phyloP scores from a whole-genome alignment of 92 coral and sea anemone species.

The Hydrozoanthus gracilis region DNA sequence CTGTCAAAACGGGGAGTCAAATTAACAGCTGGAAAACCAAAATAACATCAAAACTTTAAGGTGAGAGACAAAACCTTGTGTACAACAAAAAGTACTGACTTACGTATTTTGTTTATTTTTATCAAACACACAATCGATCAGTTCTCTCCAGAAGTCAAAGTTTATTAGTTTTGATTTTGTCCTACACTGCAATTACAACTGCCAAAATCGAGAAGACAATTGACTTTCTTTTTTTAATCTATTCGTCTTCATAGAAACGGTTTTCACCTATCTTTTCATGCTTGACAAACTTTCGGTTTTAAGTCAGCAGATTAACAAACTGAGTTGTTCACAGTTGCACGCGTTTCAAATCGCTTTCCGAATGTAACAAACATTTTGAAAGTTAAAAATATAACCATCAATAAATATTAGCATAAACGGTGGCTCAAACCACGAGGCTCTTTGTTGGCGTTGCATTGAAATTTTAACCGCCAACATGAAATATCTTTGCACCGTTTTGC shows the following conservation, averaged over 20 bases:
- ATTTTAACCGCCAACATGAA: background rate
- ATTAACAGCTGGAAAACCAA: background rate
- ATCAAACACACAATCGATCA: constrained; percentile 7
- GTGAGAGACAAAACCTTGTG: constrained; percentile 6
- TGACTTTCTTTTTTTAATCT: too few species aligned
- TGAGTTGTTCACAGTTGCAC: background rate
- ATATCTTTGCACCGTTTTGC: constrained; percentile 1
- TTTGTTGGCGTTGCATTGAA: constrained; percentile 15
- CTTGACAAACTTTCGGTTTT: too few species aligned
- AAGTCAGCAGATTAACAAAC: too few species aligned
- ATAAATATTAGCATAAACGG: background rate
- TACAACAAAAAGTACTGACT: background rate
- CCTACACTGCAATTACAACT: too few species aligned
- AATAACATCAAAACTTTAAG: constrained; percentile 5
- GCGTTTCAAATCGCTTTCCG: background rate
- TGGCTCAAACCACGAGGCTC: constrained; percentile 26
- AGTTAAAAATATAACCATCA: constrained; percentile 1
- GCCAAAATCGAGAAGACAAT: too few species aligned
- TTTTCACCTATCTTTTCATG: background rate
- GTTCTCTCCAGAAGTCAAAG: background rate
- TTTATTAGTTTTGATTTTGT: too few species aligned
- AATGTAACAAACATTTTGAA: background rate
- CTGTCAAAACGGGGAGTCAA: constrained; percentile 3
- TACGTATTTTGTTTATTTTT: background rate
- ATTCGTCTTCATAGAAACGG: background rate